Conservation (phyloP, 2,113 vertebrate genomes). For the Periophthalmus modestus region DNA sequence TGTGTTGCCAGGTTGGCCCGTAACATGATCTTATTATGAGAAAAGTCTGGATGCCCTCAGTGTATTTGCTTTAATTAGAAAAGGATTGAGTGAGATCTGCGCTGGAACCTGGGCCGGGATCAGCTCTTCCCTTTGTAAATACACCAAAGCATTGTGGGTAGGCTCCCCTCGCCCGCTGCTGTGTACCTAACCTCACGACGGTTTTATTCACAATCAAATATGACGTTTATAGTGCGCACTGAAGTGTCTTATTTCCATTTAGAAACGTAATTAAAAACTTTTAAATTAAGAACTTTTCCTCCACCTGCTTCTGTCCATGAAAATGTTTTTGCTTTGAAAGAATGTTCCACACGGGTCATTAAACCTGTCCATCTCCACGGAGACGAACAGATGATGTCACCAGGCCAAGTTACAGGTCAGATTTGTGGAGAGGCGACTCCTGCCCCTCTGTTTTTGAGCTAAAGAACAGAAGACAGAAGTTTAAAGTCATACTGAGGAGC, state of each 20-base stretch:
- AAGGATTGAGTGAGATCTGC: slow-evolving; percentile 33
- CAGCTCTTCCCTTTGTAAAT: slow-evolving; percentile 42
- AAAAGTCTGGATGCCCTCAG: slow-evolving; percentile 7
- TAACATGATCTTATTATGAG: slow-evolving; percentile 25
- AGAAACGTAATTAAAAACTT: background rate
- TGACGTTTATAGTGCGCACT: background rate
- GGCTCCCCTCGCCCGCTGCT: slow-evolving; percentile 7
- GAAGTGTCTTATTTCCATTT: background rate
- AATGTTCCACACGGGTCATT: too few relatives aligned
- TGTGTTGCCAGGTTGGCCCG: background rate
- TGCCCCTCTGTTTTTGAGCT: too few relatives aligned
- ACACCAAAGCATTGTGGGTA: slow-evolving; percentile 55
- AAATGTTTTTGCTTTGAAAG: too few relatives aligned
- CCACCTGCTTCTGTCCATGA: too few relatives aligned
- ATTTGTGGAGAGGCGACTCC: too few relatives aligned
- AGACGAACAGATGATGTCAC: too few relatives aligned
- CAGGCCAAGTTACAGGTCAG: too few relatives aligned
- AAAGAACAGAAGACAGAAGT: too few relatives aligned
- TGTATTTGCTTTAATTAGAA: slow-evolving; percentile 65
- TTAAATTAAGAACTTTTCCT: too few relatives aligned
- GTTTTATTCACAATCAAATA: background rate
- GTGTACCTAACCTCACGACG: background rate
- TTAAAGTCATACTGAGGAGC: too few relatives aligned
- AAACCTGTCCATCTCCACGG: too few relatives aligned
- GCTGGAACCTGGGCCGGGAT: slow-evolving; percentile 11